A percentile compares a stretch with the other conserved stretches of the same genome.
Evolutionary conservation across 2,797 vertebrate species (phyloP).

Genomic region (Chiroxiphia lanceolata): DNA sequence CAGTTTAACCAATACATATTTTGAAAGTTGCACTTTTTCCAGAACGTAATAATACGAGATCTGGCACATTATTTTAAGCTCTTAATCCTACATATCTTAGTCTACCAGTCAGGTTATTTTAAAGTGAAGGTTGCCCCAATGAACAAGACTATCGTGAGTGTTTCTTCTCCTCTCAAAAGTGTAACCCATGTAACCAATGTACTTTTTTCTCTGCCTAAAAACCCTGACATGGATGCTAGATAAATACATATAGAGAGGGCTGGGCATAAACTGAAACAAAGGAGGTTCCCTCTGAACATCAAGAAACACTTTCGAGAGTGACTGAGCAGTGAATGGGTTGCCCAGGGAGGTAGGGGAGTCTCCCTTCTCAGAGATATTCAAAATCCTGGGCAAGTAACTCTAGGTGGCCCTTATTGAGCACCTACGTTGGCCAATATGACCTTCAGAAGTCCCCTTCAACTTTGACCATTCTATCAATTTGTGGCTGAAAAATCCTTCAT

Average conservation of each 20-base stretch:
- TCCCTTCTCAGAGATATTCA: background rate
- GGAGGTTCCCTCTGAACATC: background rate
- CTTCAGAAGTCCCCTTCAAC: background rate
- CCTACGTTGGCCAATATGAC: accelerated
- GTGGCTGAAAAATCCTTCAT: background rate
- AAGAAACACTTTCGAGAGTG: background rate
- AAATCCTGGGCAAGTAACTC: background rate
- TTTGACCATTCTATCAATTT: background rate
- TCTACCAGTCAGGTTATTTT: background rate
- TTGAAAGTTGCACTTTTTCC: background rate
- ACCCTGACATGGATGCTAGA: background rate
- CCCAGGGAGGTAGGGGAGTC: background rate
- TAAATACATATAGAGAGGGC: background rate
- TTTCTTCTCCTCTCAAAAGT: background rate
- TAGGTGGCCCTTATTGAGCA: background rate
- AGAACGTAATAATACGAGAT: background rate
- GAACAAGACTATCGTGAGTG: background rate
- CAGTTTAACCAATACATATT: background rate
- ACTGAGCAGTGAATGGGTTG: background rate
- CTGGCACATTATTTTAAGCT: background rate
- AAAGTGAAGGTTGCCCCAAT: background rate
- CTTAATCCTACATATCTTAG: background rate
- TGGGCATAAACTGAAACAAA: background rate
- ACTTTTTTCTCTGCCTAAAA: background rate
- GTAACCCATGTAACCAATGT: background rate